Evolutionary conservation across 2,888 invertebrate species (phyloP).

Genomic region (Clunio marinus): DNA sequence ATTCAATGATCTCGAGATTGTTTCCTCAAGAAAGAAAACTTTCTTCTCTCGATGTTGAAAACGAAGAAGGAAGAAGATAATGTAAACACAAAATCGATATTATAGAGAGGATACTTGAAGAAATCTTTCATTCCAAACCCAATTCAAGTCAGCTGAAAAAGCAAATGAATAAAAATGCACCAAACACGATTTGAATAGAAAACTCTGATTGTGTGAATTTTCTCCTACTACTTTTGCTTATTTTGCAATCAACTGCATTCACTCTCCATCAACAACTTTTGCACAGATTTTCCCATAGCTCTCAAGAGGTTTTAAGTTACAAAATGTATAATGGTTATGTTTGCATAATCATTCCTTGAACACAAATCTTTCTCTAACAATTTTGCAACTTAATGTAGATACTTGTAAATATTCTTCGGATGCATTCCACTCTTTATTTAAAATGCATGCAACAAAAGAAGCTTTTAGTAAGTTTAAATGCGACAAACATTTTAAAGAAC

Average conservation of each 20-base stretch:
- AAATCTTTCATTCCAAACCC: neutral
- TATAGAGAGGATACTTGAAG: neutral
- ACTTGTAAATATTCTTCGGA: no score
- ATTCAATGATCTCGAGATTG: neutral
- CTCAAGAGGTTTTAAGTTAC: constrained; percentile 11
- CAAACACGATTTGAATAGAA: constrained; percentile 4
- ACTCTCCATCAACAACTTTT: neutral
- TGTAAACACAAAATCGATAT: constrained; percentile 17
- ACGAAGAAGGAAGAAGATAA: no score
- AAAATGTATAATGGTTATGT: constrained; percentile 18
- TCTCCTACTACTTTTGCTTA: constrained; percentile 14
- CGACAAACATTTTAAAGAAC: no score
- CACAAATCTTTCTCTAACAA: neutral
- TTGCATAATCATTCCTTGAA: no score
- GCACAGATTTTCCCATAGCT: neutral
- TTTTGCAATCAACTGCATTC: constrained; percentile 20
- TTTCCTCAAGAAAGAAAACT: neutral
- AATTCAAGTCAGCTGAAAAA: no score
- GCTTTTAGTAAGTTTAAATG: no score
- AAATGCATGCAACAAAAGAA: no score
- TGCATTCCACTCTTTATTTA: no score
- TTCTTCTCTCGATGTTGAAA: neutral
- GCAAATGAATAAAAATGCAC: neutral
- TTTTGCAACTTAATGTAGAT: no score
- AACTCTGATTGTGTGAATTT: constrained; percentile 21